Percentiles rank a stretch among this genome's conserved stretches.
phyloP scores from a whole-genome alignment of 2,113 vertebrate genomes.

The Burhinus oedicnemus region DNA sequence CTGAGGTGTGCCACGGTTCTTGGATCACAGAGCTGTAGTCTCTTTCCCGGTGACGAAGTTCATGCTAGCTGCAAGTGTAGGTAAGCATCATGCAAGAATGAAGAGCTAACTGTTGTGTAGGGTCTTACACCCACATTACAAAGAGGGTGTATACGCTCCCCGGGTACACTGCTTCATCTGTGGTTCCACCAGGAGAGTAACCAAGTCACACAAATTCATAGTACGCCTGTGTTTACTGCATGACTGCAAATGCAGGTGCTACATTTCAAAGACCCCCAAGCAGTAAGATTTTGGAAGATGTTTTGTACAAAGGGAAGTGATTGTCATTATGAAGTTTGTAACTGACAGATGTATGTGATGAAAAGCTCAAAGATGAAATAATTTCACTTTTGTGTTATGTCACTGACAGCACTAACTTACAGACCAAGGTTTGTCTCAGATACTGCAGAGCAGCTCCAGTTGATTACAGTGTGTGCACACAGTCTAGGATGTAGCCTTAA shows the following conservation, averaged over 20 bases:
- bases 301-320: not conserved
- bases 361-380: constrained; percentile 18
- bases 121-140: not conserved
- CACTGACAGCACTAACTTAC: not conserved
- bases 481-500: not conserved
- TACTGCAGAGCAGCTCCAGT: not conserved
- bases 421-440: not conserved
- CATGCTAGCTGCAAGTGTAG: not conserved
- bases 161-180: not conserved
- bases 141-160: not conserved
- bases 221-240: not conserved
- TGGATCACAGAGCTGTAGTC: not conserved
- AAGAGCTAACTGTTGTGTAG: not conserved
- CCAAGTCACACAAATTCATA: not conserved
- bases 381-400: not conserved
- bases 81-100: not conserved
- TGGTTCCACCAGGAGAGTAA: not conserved
- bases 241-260: not conserved
- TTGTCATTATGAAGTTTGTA: not conserved
- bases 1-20: not conserved
- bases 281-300: not conserved
- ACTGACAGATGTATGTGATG: not conserved
- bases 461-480: not conserved
- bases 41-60: not conserved
- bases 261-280: not conserved